These are phyloP conservation scores for Phalanger gymnotis DNA, from an alignment of 2,797 vertebrate species.

Conservation along the genomic window DNA sequence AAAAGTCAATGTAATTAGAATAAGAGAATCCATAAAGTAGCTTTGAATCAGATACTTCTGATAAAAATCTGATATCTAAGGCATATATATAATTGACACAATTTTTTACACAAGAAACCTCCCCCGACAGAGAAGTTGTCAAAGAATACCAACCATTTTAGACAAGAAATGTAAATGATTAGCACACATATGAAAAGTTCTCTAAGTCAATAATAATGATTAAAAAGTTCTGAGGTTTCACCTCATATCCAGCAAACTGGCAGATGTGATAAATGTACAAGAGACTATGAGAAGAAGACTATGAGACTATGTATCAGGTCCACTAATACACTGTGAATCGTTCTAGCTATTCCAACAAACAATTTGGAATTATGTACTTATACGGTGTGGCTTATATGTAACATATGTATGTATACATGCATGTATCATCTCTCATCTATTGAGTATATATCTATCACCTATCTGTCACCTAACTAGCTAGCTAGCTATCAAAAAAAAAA, in stretches of 20 bases:
- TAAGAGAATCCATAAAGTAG: background rate
- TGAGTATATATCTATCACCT: no score
- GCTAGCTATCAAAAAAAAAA: background rate
- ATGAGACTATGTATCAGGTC: no score
- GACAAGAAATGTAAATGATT: background rate
- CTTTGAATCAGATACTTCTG: background rate
- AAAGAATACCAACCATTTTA: background rate
- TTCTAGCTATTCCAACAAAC: background rate
- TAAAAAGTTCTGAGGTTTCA: background rate
- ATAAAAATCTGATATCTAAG: background rate
- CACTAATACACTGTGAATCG: background rate
- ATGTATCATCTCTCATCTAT: no score
- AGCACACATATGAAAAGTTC: background rate
- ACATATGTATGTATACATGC: background rate
- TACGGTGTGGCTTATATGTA: background rate
- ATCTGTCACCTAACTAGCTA: background rate
- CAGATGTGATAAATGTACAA: background rate
- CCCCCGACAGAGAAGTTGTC: background rate
- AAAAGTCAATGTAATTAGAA: background rate
- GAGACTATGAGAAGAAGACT: background rate
- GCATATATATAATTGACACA: background rate
- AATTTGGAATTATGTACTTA: background rate
- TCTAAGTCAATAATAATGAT: background rate
- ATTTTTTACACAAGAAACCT: background rate
- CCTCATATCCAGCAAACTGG: background rate